phyloP scores from a whole-genome alignment of 2,797 vertebrate genomes.

The Hybognathus amarus region DNA sequence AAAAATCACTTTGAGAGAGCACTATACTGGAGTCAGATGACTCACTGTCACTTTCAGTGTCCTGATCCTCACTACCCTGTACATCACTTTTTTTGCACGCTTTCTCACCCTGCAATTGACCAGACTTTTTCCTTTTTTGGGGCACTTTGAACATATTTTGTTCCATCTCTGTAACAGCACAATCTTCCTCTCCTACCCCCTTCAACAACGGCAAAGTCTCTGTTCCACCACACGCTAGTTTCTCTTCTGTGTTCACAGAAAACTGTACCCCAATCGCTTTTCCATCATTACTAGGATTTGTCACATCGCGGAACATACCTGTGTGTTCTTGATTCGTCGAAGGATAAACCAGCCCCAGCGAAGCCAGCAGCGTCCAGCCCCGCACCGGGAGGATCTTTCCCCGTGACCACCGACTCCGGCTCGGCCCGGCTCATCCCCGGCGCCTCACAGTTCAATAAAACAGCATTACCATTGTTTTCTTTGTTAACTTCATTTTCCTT shows the following conservation, averaged over 20 bases:
- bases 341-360: not conserved
- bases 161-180: not conserved
- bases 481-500: not conserved
- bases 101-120: no score
- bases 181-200: not conserved
- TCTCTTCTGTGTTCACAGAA: no score
- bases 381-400: no score
- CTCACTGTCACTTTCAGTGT: not conserved
- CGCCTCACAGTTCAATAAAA: no score
- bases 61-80: not conserved
- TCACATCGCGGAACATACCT: no score
- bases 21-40: not conserved
- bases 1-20: not conserved
- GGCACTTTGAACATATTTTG: not conserved
- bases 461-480: not conserved
- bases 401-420: not conserved
- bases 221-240: no score
- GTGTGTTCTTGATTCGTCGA: not conserved
- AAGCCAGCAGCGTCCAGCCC: no score
- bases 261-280: not conserved
- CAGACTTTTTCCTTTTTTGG: not conserved
- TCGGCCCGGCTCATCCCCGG: not conserved
- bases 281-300: no score
- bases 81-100: not conserved
- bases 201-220: not conserved